Percentiles rank a stretch among this genome's conserved stretches.
Conservation (phyloP, 2,797 vertebrate species). For the Sternotherus odoratus region DNA sequence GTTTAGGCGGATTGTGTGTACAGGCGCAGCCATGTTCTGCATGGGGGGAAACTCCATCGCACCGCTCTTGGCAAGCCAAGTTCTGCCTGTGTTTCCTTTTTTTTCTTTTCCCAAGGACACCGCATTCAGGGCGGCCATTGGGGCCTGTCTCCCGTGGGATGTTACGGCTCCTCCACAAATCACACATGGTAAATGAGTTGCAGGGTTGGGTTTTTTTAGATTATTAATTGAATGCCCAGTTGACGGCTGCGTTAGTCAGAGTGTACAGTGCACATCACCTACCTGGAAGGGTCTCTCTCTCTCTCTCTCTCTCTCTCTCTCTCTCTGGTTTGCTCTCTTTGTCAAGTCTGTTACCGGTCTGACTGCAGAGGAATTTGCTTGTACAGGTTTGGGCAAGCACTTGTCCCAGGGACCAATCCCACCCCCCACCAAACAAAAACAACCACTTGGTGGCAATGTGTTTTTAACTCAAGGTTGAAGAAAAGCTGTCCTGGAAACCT, state of each 20-base stretch:
- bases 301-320: too few species aligned
- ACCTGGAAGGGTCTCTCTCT: constrained; percentile 33
- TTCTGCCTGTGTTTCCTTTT: background rate
- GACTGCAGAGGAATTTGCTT: constrained; percentile 70
- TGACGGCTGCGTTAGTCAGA: constrained; percentile 49
- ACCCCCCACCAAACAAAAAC: constrained; percentile 20
- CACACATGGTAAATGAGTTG: constrained; percentile 50
- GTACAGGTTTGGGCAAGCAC: constrained; percentile 61
- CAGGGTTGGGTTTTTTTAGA: background rate
- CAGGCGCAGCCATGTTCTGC: constrained; percentile 9
- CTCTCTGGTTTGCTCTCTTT: constrained; percentile 10
- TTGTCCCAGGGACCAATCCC: background rate
- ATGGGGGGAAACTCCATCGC: constrained; percentile 15
- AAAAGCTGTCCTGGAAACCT: background rate
- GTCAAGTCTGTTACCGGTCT: constrained; percentile 44
- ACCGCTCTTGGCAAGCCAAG: constrained; percentile 42
- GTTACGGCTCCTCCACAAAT: constrained; percentile 62
- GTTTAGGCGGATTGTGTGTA: constrained; percentile 47
- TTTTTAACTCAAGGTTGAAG: constrained; percentile 54
- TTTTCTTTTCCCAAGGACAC: constrained; percentile 35
- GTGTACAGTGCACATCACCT: constrained; percentile 51
- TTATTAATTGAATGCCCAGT: constrained; percentile 44
- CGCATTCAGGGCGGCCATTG: constrained; percentile 56
- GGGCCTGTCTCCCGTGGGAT: constrained; percentile 40
- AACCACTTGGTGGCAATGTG: background rate